Conservation (phyloP, 1,140 invertebrate genomes). For the Eupristina koningsbergeri region DNA sequence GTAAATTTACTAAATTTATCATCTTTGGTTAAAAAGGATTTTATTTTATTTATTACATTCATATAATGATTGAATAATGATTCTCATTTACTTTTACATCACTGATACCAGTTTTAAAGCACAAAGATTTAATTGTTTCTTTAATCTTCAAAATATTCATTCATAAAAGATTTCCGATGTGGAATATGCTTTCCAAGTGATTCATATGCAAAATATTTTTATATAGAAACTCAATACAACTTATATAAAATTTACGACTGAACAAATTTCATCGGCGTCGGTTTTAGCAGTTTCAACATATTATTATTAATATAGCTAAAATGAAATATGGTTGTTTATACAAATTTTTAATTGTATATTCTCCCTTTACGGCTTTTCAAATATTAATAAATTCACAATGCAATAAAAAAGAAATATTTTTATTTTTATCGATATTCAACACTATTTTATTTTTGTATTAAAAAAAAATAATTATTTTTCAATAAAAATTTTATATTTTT, state of each 20-base stretch:
- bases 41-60: neutral
- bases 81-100: too few species aligned
- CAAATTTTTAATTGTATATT: neutral
- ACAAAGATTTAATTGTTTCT: too few species aligned
- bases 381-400: neutral
- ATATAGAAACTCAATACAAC: neutral
- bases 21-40: neutral
- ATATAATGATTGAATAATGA: too few species aligned
- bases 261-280: conserved; percentile 15
- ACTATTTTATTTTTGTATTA: too few species aligned
- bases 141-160: too few species aligned
- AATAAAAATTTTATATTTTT: too few species aligned
- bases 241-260: neutral
- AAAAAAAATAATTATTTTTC: too few species aligned
- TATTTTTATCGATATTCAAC: neutral
- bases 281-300: conserved; percentile 15
- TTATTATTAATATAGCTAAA: neutral
- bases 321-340: neutral
- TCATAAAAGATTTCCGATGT: too few species aligned
- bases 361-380: too few species aligned
- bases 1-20: conserved; percentile 53
- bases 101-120: too few species aligned
- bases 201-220: conserved; percentile 11
- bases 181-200: neutral
- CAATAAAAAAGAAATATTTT: neutral